Base-by-base conservation (phyloP, 2,888 invertebrate species). In the Drosophila histrio region DNA sequence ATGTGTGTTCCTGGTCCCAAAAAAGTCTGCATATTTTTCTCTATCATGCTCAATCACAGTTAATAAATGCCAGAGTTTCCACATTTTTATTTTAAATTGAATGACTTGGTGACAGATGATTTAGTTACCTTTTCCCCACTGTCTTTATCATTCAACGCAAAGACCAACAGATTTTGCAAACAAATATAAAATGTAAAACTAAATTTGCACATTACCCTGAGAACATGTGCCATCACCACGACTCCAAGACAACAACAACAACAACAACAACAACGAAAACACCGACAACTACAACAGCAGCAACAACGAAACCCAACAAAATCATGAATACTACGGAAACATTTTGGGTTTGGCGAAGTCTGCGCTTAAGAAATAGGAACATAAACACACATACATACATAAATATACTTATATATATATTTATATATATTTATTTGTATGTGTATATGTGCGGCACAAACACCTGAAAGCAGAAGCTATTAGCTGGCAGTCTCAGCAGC, bases 141-240 rank as follows among this genome's bases (percentile, higher is more conserved):
- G 71, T 75, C 22, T 22, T 32, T 44, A 32, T 34, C 36, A 39
- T 39, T 39, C 24, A n/a, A 2, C 19, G 49, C 21, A 43, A 39
- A 50, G 41, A 63, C 52, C 61, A 62, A 60, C 70, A 65, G 65
- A 68, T 79, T 76, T 72, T 57, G 24, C 65, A 68, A 64, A 69
- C 74, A 79, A 76, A 87, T 87, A 76, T 79, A 76, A 88, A 79
- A 84, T 87, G 87, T 79, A 84, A 87, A 87, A 79, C 78, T 76
- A 77, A 87, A 81, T 87, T 88, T 87, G 77, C 70, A 84, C 85
- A 79, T 80, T 77, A 72, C 82, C 58, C 44, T 30, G 47, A 69
- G 59, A 74, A 77, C 77, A 74, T 72, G 83, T 58, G 63, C 63
- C 75, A 47, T 52, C 58, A 58, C 65, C 65, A 59, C 54, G 52